Evolutionary conservation across 2,888 invertebrate species (phyloP), one percentile per base, ranked within the genome.

Genomic region (Phasia obesa): DNA sequence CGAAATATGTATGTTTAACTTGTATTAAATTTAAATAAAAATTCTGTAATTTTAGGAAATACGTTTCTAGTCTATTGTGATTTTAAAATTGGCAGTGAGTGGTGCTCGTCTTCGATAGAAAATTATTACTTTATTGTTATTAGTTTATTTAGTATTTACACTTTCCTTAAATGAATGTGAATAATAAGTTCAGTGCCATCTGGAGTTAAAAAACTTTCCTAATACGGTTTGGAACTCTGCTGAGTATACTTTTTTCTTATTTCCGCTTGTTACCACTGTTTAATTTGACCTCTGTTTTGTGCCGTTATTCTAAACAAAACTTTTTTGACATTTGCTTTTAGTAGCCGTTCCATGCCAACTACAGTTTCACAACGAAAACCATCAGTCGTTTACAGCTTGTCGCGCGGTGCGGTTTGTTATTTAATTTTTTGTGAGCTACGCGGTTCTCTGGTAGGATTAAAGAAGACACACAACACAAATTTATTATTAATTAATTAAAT

Each of bases 301-400:
- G 13, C 17, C 2, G 3, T 7, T 27, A 57, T 78, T 64, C 71
- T 78, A 77, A 53, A 62, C 60, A 77, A 53, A 75, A 44, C 2
- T 19, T 25, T 31, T 77, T n/a, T 71, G 78, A 79, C 78, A 59
- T 49, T 78, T 73, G 49, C 49, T 55, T 59, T 57, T 6, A 13
- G 38, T 5, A 13, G 55, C 55, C 49, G 23, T 71, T 60, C 23
- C n/a, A 51, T 59, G 31, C 21, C 71, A 71, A 70, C 64, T 49
- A 70, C 55, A 49, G 42, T 38, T 65, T 21, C n/a, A 59, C 31
- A n/a, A 70, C n/a, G 51, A 44, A 51, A 60, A 64, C 19, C 51
- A 59, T 35, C 65, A 81, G 81, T 81, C 76, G 70, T 77, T 81
- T 81, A 38, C 65, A 60, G 81, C 42, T 60, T 67, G 77, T 81